These are phyloP conservation scores for Halocynthia aurantium DNA, from an alignment of 23 tunicate species.

Conservation along the genomic window DNA sequence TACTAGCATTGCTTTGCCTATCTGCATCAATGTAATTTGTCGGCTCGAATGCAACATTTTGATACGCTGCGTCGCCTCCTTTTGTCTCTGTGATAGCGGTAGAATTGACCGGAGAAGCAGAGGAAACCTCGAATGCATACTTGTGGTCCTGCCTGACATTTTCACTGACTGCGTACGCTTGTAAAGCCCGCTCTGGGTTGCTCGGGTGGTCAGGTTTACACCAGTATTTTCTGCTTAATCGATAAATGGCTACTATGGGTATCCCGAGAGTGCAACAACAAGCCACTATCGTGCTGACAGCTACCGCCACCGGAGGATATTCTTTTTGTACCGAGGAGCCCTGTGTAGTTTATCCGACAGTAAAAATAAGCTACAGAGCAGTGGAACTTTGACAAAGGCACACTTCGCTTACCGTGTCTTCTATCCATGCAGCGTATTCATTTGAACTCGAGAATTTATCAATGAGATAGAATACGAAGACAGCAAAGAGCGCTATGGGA, in stretches of 20 bases:
- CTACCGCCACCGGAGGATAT: constrained; percentile 55
- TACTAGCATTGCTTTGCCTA: too few relatives aligned
- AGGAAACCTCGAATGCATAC: too few relatives aligned
- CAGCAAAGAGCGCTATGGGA: constrained; percentile 60
- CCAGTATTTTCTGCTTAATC: neutral
- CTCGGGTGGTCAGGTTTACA: too few relatives aligned
- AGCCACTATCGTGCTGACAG: constrained; percentile 54
- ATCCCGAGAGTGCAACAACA: constrained; percentile 71
- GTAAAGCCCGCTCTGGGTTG: too few relatives aligned
- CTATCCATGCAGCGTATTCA: constrained; percentile 62
- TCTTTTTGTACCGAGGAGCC: constrained; percentile 17
- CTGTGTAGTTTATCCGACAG: constrained; percentile 1
- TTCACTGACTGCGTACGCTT: too few relatives aligned
- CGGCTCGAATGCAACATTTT: too few relatives aligned
- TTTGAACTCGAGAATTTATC: constrained; percentile 40
- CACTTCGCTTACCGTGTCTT: constrained; percentile 21
- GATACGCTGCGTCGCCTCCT: too few relatives aligned
- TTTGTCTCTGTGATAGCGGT: too few relatives aligned
- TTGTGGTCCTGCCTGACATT: too few relatives aligned
- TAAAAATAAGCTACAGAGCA: neutral
- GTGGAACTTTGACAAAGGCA: neutral
- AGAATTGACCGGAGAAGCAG: too few relatives aligned
- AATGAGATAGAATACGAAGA: constrained; percentile 60
- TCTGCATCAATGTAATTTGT: too few relatives aligned
- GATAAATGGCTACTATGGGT: constrained; percentile 51